A percentile compares a stretch with the other conserved stretches of the same genome.
phyloP scores from a whole-genome alignment of 2,888 invertebrate species.

The Loripinus fragilis region DNA sequence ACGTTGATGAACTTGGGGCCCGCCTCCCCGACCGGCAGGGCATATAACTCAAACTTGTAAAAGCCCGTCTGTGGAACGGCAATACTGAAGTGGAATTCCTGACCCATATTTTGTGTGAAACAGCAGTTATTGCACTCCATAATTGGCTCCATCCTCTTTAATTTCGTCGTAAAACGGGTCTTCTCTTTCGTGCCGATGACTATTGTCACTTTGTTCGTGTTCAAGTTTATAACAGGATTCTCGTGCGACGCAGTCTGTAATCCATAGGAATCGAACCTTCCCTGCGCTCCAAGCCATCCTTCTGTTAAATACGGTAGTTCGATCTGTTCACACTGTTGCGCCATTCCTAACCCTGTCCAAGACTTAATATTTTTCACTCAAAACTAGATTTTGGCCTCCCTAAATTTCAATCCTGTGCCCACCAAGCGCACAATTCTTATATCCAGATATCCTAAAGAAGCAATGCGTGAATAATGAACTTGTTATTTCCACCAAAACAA shows the following conservation, averaged over 20 bases:
- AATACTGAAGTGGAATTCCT: conserved; percentile 69
- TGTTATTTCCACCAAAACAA: too few species aligned
- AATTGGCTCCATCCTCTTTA: conserved; percentile 70
- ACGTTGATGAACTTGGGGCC: conserved; percentile 76
- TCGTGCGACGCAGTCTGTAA: conserved; percentile 66
- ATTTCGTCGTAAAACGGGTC: conserved; percentile 71
- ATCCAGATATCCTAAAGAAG: too few species aligned
- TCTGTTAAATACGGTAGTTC: conserved; percentile 72
- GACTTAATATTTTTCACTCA: too few species aligned
- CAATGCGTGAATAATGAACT: too few species aligned
- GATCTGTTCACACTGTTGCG: conserved; percentile 52
- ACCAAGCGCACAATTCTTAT: too few species aligned
- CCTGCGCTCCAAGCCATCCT: conserved; percentile 76
- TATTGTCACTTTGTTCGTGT: conserved; percentile 70
- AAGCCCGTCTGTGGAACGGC: conserved; percentile 71
- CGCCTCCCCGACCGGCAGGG: conserved; percentile 71
- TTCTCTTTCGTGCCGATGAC: conserved; percentile 65
- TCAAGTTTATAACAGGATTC: conserved; percentile 69
- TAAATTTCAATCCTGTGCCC: too few species aligned
- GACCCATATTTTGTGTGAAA: conserved; percentile 68
- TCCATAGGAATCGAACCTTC: conserved; percentile 73
- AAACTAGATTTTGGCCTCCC: too few species aligned
- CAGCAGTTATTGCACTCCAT: conserved; percentile 71
- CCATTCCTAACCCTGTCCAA: not conserved
- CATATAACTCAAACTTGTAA: conserved; percentile 78